Percentiles rank a stretch among this genome's conserved stretches.
Evolutionary conservation across 2,888 invertebrate genomes (phyloP).

Genomic region (Scaptomyza cyrtandrae): DNA sequence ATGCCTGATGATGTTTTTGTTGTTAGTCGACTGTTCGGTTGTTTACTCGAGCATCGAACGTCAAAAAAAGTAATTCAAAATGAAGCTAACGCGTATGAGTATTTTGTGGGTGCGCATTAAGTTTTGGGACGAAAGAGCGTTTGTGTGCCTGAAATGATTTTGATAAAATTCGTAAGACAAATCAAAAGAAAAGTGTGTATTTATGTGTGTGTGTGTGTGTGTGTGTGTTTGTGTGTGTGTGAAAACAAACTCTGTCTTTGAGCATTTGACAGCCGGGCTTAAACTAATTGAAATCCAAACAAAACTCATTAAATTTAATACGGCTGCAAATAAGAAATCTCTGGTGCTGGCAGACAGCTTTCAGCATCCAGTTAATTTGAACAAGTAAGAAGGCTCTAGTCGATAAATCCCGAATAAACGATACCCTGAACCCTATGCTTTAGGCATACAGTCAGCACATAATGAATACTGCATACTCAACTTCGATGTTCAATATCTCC

Average conservation of each 20-base stretch:
- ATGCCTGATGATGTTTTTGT: conserved; percentile 27
- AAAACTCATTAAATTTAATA: conserved; percentile 48
- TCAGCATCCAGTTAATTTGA: conserved; percentile 44
- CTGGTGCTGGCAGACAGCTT: conserved; percentile 13
- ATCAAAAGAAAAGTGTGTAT: conserved; percentile 20
- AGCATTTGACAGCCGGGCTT: conserved; percentile 20
- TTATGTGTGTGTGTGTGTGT: background rate
- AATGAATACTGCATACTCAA: too few relatives aligned
- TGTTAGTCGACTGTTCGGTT: conserved; percentile 16
- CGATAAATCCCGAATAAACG: too few relatives aligned
- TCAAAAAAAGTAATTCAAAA: conserved; percentile 59
- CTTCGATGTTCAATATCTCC: too few relatives aligned
- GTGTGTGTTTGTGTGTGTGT: background rate
- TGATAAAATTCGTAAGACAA: conserved; percentile 50
- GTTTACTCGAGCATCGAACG: conserved; percentile 66
- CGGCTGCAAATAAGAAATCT: conserved; percentile 26
- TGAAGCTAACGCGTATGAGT: conserved; percentile 42
- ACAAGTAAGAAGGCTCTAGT: too few relatives aligned
- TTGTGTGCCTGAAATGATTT: conserved; percentile 35
- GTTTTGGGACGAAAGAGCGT: background rate
- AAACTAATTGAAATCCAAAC: conserved; percentile 47
- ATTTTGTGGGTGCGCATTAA: conserved; percentile 3
- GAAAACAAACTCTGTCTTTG: conserved; percentile 7
- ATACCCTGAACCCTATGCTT: too few relatives aligned
- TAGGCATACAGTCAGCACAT: too few relatives aligned